phyloP scores from a whole-genome alignment of 35 echinoderm and acorn worm genomes.

The Lytechinus variegatus region DNA sequence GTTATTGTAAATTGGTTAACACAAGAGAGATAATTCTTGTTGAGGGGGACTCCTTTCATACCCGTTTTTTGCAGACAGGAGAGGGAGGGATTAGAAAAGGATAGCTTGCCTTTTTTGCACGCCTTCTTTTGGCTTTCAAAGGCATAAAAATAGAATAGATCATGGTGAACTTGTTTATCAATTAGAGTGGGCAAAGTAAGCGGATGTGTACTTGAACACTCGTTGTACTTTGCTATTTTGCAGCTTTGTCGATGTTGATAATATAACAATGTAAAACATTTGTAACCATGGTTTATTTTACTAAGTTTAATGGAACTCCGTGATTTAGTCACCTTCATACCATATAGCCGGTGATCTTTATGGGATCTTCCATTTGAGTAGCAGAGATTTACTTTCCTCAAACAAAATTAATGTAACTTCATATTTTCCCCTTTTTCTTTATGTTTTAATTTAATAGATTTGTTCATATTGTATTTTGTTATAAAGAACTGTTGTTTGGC shows the following conservation, averaged over 20 bases:
- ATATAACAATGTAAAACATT: neutral
- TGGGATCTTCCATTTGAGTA: too few species aligned
- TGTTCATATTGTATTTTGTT: too few species aligned
- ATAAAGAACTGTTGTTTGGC: too few species aligned
- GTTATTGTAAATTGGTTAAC: conserved; percentile 54
- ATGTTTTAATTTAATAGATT: too few species aligned
- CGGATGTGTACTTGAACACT: neutral
- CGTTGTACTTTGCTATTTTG: neutral
- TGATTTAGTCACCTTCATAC: too few species aligned
- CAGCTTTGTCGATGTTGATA: neutral
- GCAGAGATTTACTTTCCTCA: too few species aligned
- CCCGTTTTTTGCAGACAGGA: neutral
- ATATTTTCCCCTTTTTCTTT: too few species aligned
- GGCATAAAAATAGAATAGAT: neutral
- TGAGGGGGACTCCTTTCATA: neutral
- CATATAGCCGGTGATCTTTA: too few species aligned
- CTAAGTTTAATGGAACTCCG: too few species aligned
- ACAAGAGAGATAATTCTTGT: conserved; percentile 42
- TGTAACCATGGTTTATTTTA: neutral
- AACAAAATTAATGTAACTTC: too few species aligned
- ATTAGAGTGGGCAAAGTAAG: neutral
- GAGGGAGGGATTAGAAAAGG: neutral
- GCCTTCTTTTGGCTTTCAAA: neutral
- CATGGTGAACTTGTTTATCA: conserved; percentile 2
- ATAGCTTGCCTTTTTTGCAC: conserved; percentile 2